Evolutionary conservation across 1,140 invertebrate genomes (phyloP).

Genomic region (Coenobita brevimanus): DNA sequence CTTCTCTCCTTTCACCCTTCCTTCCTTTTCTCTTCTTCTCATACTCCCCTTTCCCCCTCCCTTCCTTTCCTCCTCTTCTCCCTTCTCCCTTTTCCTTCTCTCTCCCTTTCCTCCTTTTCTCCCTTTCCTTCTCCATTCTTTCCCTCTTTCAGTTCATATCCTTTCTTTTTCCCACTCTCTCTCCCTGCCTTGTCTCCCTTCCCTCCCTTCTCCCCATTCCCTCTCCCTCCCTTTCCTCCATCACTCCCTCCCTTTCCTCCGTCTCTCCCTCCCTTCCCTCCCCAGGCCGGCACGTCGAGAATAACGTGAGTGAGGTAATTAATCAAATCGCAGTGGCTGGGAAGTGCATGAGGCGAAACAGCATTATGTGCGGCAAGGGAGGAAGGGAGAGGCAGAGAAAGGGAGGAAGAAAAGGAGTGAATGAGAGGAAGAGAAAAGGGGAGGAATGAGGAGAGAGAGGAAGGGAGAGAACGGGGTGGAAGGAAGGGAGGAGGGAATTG

Average conservation of each 20-base stretch:
- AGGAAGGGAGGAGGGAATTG: neutral
- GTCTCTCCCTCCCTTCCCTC: neutral
- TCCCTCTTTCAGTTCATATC: neutral
- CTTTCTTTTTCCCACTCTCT: neutral
- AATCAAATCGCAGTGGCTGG: constrained; percentile 51
- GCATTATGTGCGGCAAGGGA: constrained; percentile 35
- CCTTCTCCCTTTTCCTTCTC: neutral
- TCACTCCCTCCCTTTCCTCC: constrained; percentile 20
- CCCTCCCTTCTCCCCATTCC: neutral
- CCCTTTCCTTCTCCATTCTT: neutral
- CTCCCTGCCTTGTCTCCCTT: neutral
- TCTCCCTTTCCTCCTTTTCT: neutral
- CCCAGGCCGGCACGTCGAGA: constrained; percentile 9
- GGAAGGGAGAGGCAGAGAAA: neutral
- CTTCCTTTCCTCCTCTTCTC: neutral
- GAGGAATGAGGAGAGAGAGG: neutral
- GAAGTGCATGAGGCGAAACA: constrained; percentile 46
- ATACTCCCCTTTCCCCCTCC: neutral
- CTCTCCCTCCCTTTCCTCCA: neutral
- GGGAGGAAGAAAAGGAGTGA: neutral
- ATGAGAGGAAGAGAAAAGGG: neutral
- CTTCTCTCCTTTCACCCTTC: neutral
- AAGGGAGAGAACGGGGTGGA: constrained; percentile 1
- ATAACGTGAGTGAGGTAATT: constrained; percentile 55
- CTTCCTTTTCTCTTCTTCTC: neutral